Evolutionary conservation across 2,888 invertebrate genomes (phyloP), one percentile per base, ranked within the genome.

Genomic region (Timema cristinae): DNA sequence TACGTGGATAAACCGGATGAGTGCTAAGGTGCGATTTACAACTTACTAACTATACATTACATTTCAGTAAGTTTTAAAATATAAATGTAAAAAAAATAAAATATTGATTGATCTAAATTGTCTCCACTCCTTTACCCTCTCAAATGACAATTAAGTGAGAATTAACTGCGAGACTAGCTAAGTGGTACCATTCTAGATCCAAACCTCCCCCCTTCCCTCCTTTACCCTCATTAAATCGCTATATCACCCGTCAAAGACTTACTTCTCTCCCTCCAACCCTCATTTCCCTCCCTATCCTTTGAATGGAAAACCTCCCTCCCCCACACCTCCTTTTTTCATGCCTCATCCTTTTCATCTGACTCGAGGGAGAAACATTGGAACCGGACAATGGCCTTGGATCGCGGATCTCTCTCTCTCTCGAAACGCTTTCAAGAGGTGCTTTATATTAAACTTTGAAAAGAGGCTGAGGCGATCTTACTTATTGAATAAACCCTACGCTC

Each of bases 361-460:
- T 32, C 32, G 32, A 32, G 32, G 32, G 47, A 13, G 47, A 48
- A 63, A 63, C 63, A 63, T 32, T 63, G 63, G 63, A 63, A 48
- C 63, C 47, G 63, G 47, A 63, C 63, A 63, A 63, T 63, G 48
- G 63, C 47, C 32, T 47, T 8, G 32, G 63, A 11, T 63, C 63
- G 32, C 4, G 32, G 32, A 32, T 32, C 32, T 32, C 32, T 32
- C 32, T 32, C 32, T 32, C 32, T 32, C 32, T 32, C 32, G 32
- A 32, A 32, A 32, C 32, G 32, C 32, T 32, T 32, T 49, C 32
- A 52, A 72, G 69, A 69, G 72, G 68, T 70, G 73, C 72, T 72
- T 72, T 72, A 69, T 72, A 74, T 74, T 74, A 68, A 70, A 74
- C 66, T 70, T 70, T 68, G 68, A 61, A 67, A 70, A 75, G 72